Percentiles rank a stretch among this genome's conserved stretches.
Evolutionary conservation across 2,113 vertebrate species (phyloP).

Genomic region (Pomatorhinus ruficollis): DNA sequence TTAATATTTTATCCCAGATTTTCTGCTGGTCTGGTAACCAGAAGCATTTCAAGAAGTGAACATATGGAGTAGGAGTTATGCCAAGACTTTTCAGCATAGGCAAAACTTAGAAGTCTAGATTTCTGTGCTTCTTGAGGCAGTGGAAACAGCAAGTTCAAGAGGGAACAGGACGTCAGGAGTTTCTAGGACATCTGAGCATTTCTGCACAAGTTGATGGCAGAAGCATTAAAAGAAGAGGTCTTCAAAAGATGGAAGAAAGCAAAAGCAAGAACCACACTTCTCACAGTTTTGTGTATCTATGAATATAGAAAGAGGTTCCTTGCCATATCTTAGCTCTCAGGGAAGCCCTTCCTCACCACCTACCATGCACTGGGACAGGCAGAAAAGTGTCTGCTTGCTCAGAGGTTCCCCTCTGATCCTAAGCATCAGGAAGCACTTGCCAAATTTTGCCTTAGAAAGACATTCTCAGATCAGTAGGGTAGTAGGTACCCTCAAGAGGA

Average conservation of each 20-base stretch:
- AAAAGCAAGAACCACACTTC: not conserved
- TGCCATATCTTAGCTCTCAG: not conserved
- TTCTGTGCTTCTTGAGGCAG: not conserved
- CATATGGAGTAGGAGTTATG: not conserved
- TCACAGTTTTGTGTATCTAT: not conserved
- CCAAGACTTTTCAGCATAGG: not conserved
- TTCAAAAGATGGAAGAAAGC: not conserved
- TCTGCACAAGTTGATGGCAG: not conserved
- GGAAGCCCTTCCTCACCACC: not conserved
- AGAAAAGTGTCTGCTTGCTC: not conserved
- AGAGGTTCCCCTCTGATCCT: not conserved
- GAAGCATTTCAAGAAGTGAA: not conserved
- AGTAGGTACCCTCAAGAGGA: not conserved
- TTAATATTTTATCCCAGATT: constrained; percentile 22
- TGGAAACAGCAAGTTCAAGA: not conserved
- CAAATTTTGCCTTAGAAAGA: not conserved
- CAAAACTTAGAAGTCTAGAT: not conserved
- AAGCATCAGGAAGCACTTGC: accelerated
- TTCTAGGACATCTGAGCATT: not conserved
- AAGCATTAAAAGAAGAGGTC: not conserved
- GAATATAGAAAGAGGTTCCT: not conserved
- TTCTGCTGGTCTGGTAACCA: not conserved
- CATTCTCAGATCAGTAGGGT: not conserved
- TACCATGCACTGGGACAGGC: not conserved
- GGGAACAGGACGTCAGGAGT: not conserved